A percentile compares a stretch with the other conserved stretches of the same genome.
Evolutionary conservation across 2,888 invertebrate species (phyloP).

Genomic region (Leptinotarsa rubiginosa): DNA sequence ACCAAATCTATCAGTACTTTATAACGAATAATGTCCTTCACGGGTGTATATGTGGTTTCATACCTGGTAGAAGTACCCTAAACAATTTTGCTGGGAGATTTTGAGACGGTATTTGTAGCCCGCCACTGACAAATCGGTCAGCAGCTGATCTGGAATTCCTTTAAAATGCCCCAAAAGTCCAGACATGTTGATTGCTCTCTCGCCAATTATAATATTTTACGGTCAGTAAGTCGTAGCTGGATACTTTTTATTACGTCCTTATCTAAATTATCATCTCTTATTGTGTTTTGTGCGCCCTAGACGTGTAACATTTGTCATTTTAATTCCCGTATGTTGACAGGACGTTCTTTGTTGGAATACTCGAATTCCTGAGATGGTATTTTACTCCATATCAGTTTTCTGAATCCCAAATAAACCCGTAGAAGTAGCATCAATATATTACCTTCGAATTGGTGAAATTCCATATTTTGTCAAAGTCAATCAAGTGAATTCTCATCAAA

Average conservation of each 20-base stretch:
- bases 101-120: not conserved
- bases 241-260: slow-evolving; percentile 45
- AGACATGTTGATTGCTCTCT: slow-evolving; percentile 47
- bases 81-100: too few relatives aligned
- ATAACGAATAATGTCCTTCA: too few relatives aligned
- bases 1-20: too few relatives aligned
- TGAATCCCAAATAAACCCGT: slow-evolving; percentile 24
- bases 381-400: slow-evolving; percentile 31
- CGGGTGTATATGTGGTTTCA: too few relatives aligned
- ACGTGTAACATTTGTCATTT: slow-evolving; percentile 51
- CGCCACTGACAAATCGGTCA: slow-evolving; percentile 37
- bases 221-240: slow-evolving; percentile 44
- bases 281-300: slow-evolving; percentile 51
- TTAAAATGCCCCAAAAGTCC: slow-evolving; percentile 47
- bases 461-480: slow-evolving; percentile 25
- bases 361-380: slow-evolving; percentile 28
- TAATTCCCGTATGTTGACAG: slow-evolving; percentile 49
- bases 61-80: too few relatives aligned
- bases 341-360: slow-evolving; percentile 32
- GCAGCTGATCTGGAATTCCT: slow-evolving; percentile 49
- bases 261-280: slow-evolving; percentile 55
- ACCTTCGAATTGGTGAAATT: slow-evolving; percentile 28
- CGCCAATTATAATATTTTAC: slow-evolving; percentile 54
- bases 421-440: not conserved
- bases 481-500: not conserved